Evolutionary conservation across 2,113 vertebrate genomes (phyloP).

Genomic region (Thinocorus orbignyianus): DNA sequence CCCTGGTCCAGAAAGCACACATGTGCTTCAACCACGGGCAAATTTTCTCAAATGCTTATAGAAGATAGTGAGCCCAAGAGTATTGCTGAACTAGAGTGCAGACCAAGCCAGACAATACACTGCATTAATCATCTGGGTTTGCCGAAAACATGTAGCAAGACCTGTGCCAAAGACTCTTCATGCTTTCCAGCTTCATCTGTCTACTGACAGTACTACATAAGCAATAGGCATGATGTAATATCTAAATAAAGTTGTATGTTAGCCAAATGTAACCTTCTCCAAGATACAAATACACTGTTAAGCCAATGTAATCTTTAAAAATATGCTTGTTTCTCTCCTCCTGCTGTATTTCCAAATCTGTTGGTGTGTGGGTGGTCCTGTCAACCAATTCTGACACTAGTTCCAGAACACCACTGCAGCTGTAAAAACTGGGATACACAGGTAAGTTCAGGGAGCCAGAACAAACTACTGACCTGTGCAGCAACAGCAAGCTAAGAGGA

Average conservation of each 20-base stretch:
- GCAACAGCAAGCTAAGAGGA: not conserved
- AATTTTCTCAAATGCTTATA: not conserved
- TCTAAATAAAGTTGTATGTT: not conserved
- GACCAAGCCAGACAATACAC: not conserved
- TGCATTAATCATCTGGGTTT: not conserved
- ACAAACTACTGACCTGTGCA: not conserved
- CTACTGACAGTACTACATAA: not conserved
- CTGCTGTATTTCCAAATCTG: not conserved
- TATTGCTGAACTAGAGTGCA: not conserved
- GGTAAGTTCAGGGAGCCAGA: not conserved
- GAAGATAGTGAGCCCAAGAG: not conserved
- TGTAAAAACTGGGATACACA: not conserved
- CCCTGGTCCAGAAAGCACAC: not conserved
- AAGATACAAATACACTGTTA: not conserved
- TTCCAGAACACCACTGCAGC: accelerated
- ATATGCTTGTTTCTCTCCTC: not conserved
- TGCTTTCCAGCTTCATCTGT: not conserved
- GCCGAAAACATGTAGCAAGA: not conserved
- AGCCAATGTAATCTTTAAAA: not conserved
- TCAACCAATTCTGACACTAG: not conserved
- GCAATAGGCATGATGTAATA: not conserved
- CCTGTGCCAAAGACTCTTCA: not conserved
- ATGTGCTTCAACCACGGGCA: not conserved
- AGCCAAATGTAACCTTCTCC: not conserved
- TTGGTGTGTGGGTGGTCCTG: not conserved